Evolutionary conservation across 2,113 vertebrate species (phyloP).

Genomic region (Festucalex cinctus): DNA sequence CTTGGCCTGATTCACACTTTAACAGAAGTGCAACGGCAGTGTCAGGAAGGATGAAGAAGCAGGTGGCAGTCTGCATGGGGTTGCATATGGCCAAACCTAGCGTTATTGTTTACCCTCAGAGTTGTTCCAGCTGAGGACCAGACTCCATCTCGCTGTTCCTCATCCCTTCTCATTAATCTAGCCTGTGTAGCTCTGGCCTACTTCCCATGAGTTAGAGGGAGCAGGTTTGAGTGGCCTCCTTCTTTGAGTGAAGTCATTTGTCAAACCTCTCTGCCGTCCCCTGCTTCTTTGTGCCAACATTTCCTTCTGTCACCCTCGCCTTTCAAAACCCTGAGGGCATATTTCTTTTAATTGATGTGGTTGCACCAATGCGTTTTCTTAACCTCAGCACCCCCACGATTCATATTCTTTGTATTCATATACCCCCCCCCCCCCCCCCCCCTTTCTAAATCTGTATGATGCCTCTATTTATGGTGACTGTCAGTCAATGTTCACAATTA

Average conservation of each 20-base stretch:
- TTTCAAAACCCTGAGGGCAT: slow-evolving; percentile 43
- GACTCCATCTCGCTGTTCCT: slow-evolving; percentile 44
- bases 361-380: not conserved
- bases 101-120: slow-evolving; percentile 58
- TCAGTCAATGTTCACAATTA: slow-evolving; percentile 29
- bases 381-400: not conserved
- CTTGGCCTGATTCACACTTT: slow-evolving; percentile 50
- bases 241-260: slow-evolving; percentile 49
- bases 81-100: slow-evolving; percentile 52
- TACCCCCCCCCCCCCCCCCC: not conserved
- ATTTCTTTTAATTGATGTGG: slow-evolving; percentile 29
- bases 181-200: slow-evolving; percentile 47
- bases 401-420: not conserved
- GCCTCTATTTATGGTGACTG: slow-evolving; percentile 25
- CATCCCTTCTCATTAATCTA: slow-evolving; percentile 62
- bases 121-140: slow-evolving; percentile 65
- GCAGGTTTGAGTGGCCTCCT: slow-evolving; percentile 62
- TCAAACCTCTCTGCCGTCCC: slow-evolving; percentile 44
- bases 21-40: slow-evolving; percentile 40
- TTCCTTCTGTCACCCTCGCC: slow-evolving; percentile 33
- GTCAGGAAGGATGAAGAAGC: not conserved
- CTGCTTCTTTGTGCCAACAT: slow-evolving; percentile 53
- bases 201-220: slow-evolving; percentile 47
- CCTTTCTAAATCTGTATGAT: slow-evolving; percentile 8
- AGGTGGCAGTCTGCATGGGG: not conserved